Conservation (phyloP, 1,140 invertebrate genomes). For the Parapsyche elsis region DNA sequence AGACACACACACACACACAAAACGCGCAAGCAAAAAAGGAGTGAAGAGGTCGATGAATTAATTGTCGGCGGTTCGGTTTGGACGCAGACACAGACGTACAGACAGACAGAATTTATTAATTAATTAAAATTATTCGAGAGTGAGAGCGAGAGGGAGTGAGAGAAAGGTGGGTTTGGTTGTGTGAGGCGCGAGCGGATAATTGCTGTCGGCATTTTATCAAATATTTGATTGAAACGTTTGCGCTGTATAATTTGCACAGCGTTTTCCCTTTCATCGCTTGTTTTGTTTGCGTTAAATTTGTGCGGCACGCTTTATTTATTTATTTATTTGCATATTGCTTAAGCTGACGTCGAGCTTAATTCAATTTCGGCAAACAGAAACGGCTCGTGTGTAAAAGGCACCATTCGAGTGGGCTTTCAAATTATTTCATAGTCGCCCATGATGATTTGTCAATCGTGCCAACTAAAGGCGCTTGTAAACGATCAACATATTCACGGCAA, state of each 20-base stretch:
- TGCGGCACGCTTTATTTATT: background rate
- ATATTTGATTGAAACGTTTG: conserved; percentile 38
- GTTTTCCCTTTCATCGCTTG: background rate
- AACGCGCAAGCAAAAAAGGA: background rate
- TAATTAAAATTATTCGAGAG: conserved; percentile 40
- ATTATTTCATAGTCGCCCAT: too few species aligned
- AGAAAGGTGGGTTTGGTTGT: background rate
- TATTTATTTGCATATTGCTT: conserved; percentile 1
- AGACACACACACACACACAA: background rate
- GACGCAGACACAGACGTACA: background rate
- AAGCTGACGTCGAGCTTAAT: background rate
- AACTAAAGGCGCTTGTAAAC: too few species aligned
- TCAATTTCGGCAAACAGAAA: too few species aligned
- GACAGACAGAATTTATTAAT: conserved; percentile 30
- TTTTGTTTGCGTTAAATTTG: background rate
- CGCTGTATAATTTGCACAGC: conserved; percentile 28
- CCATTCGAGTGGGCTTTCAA: too few species aligned
- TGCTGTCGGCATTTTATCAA: conserved; percentile 31
- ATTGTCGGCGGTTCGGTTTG: conserved; percentile 21
- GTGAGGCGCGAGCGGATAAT: conserved; percentile 15
- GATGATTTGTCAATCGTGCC: too few species aligned
- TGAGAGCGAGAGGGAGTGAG: background rate
- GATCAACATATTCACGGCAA: too few species aligned
- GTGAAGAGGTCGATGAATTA: background rate
- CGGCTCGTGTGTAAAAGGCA: too few species aligned